Conservation (phyloP, 2,888 invertebrate genomes). For the Hydropsyche betteni region DNA sequence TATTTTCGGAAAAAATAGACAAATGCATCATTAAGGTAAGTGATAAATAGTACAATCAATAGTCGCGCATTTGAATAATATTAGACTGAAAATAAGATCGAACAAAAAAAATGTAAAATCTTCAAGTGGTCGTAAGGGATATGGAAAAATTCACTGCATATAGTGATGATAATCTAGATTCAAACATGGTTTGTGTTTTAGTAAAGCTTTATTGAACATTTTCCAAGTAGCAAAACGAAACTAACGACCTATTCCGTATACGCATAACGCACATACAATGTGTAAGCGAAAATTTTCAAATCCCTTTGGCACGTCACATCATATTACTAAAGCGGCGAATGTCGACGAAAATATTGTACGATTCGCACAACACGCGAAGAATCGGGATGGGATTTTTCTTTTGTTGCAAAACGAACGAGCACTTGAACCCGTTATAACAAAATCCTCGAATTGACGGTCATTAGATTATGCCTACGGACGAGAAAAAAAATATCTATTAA, state of each 20-base stretch:
- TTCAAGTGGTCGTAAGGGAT: no score
- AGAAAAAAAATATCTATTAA: constrained; percentile 14
- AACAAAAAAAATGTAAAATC: no score
- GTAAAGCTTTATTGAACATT: neutral
- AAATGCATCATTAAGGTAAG: no score
- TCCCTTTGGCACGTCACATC: constrained; percentile 32
- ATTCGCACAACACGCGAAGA: neutral
- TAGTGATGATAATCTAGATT: no score
- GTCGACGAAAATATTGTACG: constrained; percentile 11
- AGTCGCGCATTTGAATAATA: no score
- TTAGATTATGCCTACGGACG: neutral
- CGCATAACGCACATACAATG: neutral
- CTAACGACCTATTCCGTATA: neutral
- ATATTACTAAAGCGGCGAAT: constrained; percentile 21
- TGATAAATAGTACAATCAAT: no score
- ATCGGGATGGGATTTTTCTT: constrained; percentile 12
- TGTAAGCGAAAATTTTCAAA: constrained; percentile 30
- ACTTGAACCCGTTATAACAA: constrained; percentile 11
- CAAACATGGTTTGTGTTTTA: no score
- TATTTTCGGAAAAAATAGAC: no score
- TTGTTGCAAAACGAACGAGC: constrained; percentile 13
- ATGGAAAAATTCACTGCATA: no score
- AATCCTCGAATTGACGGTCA: constrained; percentile 20
- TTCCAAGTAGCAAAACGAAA: neutral
- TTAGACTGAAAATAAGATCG: no score